Evolutionary conservation across 2,888 invertebrate genomes (phyloP).

Genomic region (Ectropis crepuscularia): DNA sequence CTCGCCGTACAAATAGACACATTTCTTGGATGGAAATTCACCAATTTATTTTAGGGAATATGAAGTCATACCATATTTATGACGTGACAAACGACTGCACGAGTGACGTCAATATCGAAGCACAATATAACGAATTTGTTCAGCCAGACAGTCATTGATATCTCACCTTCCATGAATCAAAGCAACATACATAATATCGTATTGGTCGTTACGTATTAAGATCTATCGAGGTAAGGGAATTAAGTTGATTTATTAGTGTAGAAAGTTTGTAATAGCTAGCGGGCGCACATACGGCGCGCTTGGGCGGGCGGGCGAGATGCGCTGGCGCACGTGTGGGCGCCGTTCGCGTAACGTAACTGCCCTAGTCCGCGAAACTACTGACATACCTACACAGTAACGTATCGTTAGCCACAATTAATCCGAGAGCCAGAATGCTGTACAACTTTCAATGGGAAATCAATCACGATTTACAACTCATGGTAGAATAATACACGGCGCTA

Average conservation of each 20-base stretch:
- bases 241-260: constrained; percentile 40
- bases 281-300: constrained; percentile 34
- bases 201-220: constrained; percentile 39
- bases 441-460: constrained; percentile 23
- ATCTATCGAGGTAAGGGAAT: constrained; percentile 40
- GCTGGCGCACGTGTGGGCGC: constrained; percentile 43
- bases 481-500: not conserved
- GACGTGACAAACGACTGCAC: constrained; percentile 56
- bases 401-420: constrained; percentile 24
- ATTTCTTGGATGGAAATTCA: constrained; percentile 76
- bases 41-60: constrained; percentile 68
- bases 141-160: constrained; percentile 13
- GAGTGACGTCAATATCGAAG: constrained; percentile 45
- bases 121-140: constrained; percentile 12
- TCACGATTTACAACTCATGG: constrained; percentile 1
- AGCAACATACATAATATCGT: constrained; percentile 26
- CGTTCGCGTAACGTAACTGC: constrained; percentile 41
- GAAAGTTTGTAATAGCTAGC: constrained; percentile 40
- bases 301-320: constrained; percentile 40
- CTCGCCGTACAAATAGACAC: constrained; percentile 75
- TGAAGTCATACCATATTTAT: constrained; percentile 63
- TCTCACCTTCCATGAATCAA: constrained; percentile 32
- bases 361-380: constrained; percentile 41
- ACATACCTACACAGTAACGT: constrained; percentile 32
- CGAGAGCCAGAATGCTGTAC: constrained; percentile 9